Conservation (phyloP, 2,888 invertebrate genomes). For the Eupithecia subumbrata region DNA sequence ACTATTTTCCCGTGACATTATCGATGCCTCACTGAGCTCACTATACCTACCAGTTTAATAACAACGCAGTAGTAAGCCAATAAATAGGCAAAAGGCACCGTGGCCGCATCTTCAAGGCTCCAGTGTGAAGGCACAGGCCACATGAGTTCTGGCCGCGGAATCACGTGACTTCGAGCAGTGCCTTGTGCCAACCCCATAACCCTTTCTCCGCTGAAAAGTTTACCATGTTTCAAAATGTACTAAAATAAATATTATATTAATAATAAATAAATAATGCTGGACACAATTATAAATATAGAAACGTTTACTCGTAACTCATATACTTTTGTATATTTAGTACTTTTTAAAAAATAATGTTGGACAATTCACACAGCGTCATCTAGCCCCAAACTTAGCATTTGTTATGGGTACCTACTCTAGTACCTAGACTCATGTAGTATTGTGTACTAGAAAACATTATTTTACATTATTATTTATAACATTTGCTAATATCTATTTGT, state of each 20-base stretch:
- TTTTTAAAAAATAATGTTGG: no score
- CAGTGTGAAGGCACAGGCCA: conserved; percentile 89
- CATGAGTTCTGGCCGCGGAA: conserved; percentile 72
- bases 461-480: no score
- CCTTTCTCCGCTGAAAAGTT: conserved; percentile 72
- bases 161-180: conserved; percentile 83
- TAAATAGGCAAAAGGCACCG: conserved; percentile 89
- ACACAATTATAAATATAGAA: neutral
- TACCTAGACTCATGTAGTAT: no score
- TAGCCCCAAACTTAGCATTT: no score
- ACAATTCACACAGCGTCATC: no score
- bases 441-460: no score
- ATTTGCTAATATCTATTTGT: no score
- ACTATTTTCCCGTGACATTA: no score
- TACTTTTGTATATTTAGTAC: neutral
- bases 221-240: neutral
- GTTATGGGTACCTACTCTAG: no score
- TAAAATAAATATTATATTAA: no score
- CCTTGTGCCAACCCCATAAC: conserved; percentile 86
- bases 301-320: neutral
- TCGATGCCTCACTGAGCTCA: neutral
- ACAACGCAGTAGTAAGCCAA: conserved; percentile 74
- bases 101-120: conserved; percentile 89
- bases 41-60: conserved; percentile 20
- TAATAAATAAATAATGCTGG: no score